phyloP scores from a whole-genome alignment of 1,140 invertebrate species.

The Cydia pomonella region DNA sequence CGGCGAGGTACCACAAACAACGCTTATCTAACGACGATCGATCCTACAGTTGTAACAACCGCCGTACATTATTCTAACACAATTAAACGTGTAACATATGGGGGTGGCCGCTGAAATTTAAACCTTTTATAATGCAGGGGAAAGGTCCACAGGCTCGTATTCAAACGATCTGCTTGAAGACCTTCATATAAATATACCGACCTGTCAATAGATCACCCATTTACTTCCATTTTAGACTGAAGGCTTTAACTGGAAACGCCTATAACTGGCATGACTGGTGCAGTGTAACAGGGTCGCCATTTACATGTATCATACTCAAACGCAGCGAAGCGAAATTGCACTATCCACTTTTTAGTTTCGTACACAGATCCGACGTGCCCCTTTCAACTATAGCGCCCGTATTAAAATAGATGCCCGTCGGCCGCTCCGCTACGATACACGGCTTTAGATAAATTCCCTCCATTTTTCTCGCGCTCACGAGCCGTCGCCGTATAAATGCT shows the following conservation, averaged over 20 bases:
- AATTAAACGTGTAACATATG: conserved; percentile 47
- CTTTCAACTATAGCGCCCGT: conserved; percentile 41
- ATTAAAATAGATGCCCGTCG: conserved; percentile 62
- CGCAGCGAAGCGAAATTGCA: conserved; percentile 36
- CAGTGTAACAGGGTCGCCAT: conserved; percentile 1
- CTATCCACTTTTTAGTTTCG: conserved; percentile 35
- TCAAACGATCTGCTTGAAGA: background rate
- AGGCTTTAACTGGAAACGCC: background rate
- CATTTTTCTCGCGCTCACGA: conserved; percentile 69
- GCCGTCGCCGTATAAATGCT: conserved; percentile 69
- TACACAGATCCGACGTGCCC: conserved; percentile 11
- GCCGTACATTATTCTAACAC: conserved; percentile 44
- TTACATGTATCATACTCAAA: conserved; percentile 10
- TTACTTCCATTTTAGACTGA: conserved; percentile 1
- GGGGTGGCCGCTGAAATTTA: conserved; percentile 44
- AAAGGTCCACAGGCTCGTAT: conserved; percentile 11
- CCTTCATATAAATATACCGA: conserved; percentile 2
- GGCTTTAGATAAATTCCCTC: conserved; percentile 66
- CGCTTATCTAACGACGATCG: conserved; percentile 52
- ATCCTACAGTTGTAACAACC: conserved; percentile 50
- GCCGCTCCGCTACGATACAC: conserved; percentile 54
- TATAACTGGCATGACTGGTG: background rate
- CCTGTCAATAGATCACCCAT: background rate
- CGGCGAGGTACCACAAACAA: conserved; percentile 46
- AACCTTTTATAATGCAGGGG: conserved; percentile 31